phyloP scores from a whole-genome alignment of 2,797 vertebrate genomes.

The Darevskia nairensis region DNA sequence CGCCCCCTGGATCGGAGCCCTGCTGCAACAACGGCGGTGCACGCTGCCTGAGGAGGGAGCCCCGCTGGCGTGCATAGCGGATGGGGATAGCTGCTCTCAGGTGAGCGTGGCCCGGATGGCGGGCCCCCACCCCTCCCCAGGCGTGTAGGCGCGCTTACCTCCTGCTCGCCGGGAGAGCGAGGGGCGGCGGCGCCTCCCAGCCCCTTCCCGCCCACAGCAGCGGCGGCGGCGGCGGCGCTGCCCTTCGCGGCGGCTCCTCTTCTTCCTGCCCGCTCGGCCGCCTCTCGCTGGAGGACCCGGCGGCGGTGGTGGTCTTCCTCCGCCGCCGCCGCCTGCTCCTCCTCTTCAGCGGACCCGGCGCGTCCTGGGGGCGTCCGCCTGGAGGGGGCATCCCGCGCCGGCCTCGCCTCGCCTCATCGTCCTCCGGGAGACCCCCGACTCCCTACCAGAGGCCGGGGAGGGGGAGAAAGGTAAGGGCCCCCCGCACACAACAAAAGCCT shows the following conservation, averaged over 20 bases:
- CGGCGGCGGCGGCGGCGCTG: neutral
- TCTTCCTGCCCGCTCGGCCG: neutral
- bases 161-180: neutral
- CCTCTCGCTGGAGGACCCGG: neutral
- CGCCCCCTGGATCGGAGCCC: neutral
- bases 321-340: neutral
- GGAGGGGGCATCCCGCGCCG: neutral
- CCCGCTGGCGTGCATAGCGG: too few relatives aligned
- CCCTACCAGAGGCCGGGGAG: neutral
- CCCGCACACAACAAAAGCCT: neutral
- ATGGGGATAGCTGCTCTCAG: too few relatives aligned
- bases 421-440: too few relatives aligned
- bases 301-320: too few relatives aligned
- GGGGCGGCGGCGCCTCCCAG: neutral
- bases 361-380: neutral
- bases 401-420: constrained; percentile 30
- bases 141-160: neutral
- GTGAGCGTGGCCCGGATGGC: neutral
- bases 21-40: neutral
- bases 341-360: neutral
- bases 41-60: too few relatives aligned
- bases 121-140: neutral
- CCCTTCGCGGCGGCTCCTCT: neutral
- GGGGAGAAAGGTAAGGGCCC: neutral
- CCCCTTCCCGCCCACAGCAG: neutral